These are phyloP conservation scores for Automeris io DNA, from an alignment of 2,888 invertebrate species.

Conservation along the genomic window DNA sequence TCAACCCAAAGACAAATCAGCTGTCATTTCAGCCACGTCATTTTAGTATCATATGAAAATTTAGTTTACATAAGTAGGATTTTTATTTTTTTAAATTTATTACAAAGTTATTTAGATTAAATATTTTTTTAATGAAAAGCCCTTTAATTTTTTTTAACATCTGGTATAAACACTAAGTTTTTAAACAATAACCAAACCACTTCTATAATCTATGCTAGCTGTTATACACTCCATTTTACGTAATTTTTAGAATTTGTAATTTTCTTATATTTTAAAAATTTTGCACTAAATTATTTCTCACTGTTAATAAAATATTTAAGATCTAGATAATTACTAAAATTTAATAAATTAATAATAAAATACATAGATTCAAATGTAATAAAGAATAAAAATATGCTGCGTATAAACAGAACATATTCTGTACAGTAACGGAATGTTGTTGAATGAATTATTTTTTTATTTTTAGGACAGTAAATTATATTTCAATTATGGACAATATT, in stretches of 20 bases:
- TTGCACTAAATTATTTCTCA: too few species aligned
- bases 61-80: slow-evolving; percentile 17
- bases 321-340: background rate
- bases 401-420: slow-evolving; percentile 5
- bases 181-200: too few species aligned
- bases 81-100: slow-evolving; percentile 1
- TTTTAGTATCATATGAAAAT: slow-evolving; percentile 54
- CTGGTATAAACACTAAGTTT: too few species aligned
- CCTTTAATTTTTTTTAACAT: too few species aligned
- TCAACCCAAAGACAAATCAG: slow-evolving; percentile 61
- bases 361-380: background rate
- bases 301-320: too few species aligned
- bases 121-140: too few species aligned
- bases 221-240: background rate
- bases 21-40: slow-evolving; percentile 74
- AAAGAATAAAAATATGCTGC: background rate
- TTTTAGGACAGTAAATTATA: slow-evolving; percentile 68
- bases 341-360: background rate
- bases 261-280: background rate
- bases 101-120: background rate
- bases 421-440: slow-evolving; percentile 53
- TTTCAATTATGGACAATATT: slow-evolving; percentile 69
- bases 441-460: slow-evolving; percentile 71
- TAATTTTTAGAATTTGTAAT: background rate
- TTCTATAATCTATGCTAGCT: background rate